phyloP scores from a whole-genome alignment of 2,113 vertebrate genomes.

The Suncus etruscus region DNA sequence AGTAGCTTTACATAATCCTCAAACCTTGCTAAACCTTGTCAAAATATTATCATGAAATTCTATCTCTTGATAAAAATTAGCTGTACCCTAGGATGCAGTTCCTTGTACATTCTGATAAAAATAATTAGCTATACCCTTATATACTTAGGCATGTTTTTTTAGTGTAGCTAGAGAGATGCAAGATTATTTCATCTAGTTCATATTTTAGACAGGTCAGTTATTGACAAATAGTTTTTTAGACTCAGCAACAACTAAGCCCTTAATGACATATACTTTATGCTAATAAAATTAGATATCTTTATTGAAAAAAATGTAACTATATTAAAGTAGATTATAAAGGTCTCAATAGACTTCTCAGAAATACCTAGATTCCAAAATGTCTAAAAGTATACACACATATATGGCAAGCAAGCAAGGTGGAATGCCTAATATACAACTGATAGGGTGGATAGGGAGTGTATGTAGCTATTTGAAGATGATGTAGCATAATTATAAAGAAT shows the following conservation, averaged over 20 bases:
- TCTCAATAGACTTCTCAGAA: background rate
- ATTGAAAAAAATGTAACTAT: background rate
- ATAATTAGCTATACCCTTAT: slow-evolving; percentile 8
- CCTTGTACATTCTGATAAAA: background rate
- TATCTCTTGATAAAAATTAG: slow-evolving; percentile 20
- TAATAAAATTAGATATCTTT: slow-evolving; percentile 21
- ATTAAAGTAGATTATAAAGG: background rate
- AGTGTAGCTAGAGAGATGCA: background rate
- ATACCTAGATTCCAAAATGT: background rate
- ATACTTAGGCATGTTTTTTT: background rate
- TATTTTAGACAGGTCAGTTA: background rate
- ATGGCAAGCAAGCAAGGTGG: background rate
- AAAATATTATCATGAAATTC: background rate
- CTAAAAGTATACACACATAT: background rate
- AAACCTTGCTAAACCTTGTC: background rate
- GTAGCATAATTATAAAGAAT: background rate
- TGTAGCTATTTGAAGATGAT: background rate
- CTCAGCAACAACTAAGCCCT: background rate
- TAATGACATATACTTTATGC: background rate
- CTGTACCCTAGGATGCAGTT: background rate
- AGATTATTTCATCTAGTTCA: background rate
- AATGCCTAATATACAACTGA: background rate
- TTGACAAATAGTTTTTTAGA: background rate
- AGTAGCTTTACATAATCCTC: background rate
- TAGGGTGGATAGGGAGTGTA: background rate